Evolutionary conservation across 2,113 vertebrate genomes (phyloP).

Genomic region (Spheniscus mendiculus): DNA sequence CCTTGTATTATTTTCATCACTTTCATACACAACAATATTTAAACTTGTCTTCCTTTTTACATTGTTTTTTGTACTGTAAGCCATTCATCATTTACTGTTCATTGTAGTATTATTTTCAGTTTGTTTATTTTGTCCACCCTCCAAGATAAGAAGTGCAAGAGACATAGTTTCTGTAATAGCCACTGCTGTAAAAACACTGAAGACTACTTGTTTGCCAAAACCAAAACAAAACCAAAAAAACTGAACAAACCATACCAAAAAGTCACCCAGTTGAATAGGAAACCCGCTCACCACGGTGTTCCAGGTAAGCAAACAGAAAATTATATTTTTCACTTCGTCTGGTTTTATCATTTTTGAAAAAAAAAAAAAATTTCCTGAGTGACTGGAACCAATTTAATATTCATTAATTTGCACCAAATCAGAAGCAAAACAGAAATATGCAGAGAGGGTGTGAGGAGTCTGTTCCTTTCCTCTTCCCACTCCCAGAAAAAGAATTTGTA

Average conservation of each 20-base stretch:
- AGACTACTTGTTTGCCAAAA: slow-evolving; percentile 79
- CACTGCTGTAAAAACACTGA: slow-evolving; percentile 87
- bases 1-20: slow-evolving; percentile 98
- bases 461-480: neutral
- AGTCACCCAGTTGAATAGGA: slow-evolving; percentile 35
- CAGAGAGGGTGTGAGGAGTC: neutral
- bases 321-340: neutral
- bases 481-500: neutral
- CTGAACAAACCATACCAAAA: slow-evolving; percentile 35
- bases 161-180: slow-evolving; percentile 82
- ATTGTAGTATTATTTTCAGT: slow-evolving; percentile 84
- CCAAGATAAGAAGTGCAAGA: slow-evolving; percentile 90
- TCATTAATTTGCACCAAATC: neutral
- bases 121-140: slow-evolving; percentile 86
- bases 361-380: neutral
- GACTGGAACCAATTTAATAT: neutral
- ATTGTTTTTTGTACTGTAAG: slow-evolving; percentile 97
- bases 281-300: slow-evolving; percentile 14
- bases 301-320: slow-evolving; percentile 74
- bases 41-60: slow-evolving; percentile 98
- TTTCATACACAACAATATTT: slow-evolving; percentile 99
- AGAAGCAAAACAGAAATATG: neutral
- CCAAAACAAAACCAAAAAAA: slow-evolving; percentile 30
- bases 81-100: slow-evolving; percentile 76
- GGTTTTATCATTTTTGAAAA: neutral